Evolutionary conservation across 2,113 vertebrate species (phyloP).

Genomic region (Cololabis saira): DNA sequence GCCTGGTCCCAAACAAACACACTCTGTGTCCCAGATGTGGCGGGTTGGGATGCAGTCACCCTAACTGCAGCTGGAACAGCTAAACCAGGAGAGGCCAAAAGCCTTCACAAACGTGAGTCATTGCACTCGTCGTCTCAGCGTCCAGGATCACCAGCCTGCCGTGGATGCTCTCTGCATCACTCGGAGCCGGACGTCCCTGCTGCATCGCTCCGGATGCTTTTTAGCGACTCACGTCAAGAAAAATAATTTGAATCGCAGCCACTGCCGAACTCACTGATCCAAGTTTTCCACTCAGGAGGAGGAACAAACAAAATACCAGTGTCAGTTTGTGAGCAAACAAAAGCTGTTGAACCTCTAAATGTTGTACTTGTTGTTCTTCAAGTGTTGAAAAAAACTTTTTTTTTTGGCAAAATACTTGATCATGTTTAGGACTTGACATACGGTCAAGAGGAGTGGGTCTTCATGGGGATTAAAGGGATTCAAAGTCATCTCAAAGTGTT

Average conservation of each 20-base stretch:
- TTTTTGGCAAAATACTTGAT: no score
- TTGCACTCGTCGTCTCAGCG: constrained; percentile 3
- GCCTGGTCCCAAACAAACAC: no score
- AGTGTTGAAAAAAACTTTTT: no score
- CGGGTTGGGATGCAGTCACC: no score
- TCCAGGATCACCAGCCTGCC: not conserved
- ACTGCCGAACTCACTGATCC: not conserved
- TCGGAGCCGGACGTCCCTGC: not conserved
- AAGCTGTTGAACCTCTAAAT: not conserved
- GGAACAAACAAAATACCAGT: not conserved
- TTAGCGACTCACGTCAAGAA: not conserved
- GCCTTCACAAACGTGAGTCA: constrained; percentile 15
- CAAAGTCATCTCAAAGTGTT: no score
- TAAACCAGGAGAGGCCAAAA: constrained; percentile 7
- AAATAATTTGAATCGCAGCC: not conserved
- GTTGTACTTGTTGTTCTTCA: no score
- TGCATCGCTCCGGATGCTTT: no score
- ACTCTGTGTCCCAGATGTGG: no score
- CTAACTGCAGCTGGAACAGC: constrained; percentile 6
- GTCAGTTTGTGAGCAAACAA: not conserved
- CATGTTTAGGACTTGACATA: no score
- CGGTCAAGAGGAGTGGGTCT: no score
- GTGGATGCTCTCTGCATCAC: not conserved
- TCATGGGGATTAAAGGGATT: no score
- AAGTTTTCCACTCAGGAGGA: not conserved